Base-by-base conservation (phyloP, 2,113 vertebrate genomes). In the Brachionichthys hirsutus region DNA sequence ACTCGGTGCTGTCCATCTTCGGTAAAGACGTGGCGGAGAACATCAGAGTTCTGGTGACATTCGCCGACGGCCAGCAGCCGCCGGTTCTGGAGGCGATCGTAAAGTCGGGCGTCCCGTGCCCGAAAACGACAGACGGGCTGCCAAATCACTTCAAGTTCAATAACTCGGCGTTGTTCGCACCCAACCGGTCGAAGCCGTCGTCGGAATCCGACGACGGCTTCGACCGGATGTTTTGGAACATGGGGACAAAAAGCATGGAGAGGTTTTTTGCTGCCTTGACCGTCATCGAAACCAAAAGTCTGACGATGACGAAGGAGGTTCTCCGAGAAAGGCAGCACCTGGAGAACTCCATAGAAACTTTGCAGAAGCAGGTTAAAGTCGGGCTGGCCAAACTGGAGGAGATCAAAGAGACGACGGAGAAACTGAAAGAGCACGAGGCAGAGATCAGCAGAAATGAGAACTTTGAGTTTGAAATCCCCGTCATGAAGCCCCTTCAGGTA, bases 61-160 rank as follows among this genome's bases (percentile, higher is more conserved):
- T 84, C 11, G 66, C 86, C 12, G 85, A 86, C 2, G 43, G 77
- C 7, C 10, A 79, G 34, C 15, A 12, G 0, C 80, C 83, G 12
- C 50, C 65, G 6, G 83, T 86, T 57, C 64, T 88, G 1, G 59
- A 73, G 30, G 83, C 61, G 0, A 77, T 88, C 43, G 79, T 14
- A 0, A 55, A 4, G 1, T 35, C 83, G 7, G 63, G 9, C 0
- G 73, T 86, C 12, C 81, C 75, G 0, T 84, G 83, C 82, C 66
- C 62, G 0, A 68, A 71, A 59, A 56, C 45, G 16, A 7, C 52
- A 4, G 53, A 67, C 0, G 69, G 74, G 0, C 22, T 50, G 5
- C 86, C 77, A 0, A 11, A 73, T 64, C 63, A 83, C 63, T 86
- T 88, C 58, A 87, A 85, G 30, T 88, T 88, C 61, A 88, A 88